phyloP scores from a whole-genome alignment of 2,888 invertebrate species.

The Thalpophila matura region DNA sequence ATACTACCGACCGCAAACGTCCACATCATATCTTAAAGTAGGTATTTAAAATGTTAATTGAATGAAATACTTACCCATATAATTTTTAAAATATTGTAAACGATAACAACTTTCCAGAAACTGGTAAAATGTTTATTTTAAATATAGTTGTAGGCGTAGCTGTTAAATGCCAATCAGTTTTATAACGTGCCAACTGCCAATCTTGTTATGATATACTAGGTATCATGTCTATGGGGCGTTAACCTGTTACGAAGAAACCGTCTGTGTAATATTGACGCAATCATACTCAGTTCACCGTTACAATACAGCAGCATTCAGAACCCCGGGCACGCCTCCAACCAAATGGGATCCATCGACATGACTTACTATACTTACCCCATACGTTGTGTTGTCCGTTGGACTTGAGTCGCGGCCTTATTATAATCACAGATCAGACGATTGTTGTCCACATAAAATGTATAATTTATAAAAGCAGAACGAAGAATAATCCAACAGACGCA shows the following conservation, averaged over 20 bases:
- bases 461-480: conserved; percentile 85
- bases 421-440: conserved; percentile 89
- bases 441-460: conserved; percentile 87
- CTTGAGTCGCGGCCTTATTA: conserved; percentile 86
- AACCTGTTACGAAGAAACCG: conserved; percentile 67
- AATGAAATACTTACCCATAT: not conserved
- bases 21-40: too few relatives aligned
- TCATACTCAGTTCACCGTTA: conserved; percentile 77
- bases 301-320: conserved; percentile 71
- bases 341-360: conserved; percentile 75
- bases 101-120: not conserved
- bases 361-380: conserved; percentile 68
- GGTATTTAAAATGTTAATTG: not conserved
- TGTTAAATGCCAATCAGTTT: conserved; percentile 49
- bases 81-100: not conserved
- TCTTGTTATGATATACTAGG: conserved; percentile 69
- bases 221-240: conserved; percentile 65
- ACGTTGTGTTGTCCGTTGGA: conserved; percentile 76
- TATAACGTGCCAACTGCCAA: conserved; percentile 64
- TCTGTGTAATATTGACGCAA: conserved; percentile 75
- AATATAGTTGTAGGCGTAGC: conserved; percentile 21
- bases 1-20: not conserved
- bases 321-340: conserved; percentile 73
- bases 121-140: conserved; percentile 12
- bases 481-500: conserved; percentile 75